Percentiles rank a stretch among this genome's conserved stretches.
These are phyloP conservation scores for Python bivittatus DNA, from an alignment of 2,113 vertebrate species.

Conservation along the genomic window DNA sequence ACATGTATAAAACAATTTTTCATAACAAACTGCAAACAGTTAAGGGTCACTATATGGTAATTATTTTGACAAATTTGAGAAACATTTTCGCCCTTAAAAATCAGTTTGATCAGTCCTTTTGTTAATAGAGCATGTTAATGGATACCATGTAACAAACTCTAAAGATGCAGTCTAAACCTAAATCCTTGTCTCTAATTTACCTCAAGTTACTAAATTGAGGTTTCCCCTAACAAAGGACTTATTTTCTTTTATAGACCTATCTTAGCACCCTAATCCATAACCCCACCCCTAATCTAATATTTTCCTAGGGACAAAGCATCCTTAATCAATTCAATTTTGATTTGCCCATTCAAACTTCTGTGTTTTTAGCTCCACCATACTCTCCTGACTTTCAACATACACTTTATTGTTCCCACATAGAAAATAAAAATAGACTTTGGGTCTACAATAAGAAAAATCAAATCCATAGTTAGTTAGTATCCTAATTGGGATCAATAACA, in stretches of 20 bases:
- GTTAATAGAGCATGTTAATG: background rate
- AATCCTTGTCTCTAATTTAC: background rate
- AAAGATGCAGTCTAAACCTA: background rate
- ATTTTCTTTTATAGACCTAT: background rate
- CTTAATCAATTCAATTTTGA: background rate
- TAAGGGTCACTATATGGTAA: background rate
- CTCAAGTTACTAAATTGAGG: background rate
- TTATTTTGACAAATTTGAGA: background rate
- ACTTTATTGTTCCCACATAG: no score
- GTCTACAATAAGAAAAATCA: no score
- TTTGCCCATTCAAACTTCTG: no score
- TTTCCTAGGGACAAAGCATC: background rate
- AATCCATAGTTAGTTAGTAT: no score
- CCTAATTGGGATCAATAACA: no score
- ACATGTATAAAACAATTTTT: slow-evolving; percentile 9
- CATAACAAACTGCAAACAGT: background rate
- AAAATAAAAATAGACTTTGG: no score
- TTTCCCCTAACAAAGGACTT: background rate
- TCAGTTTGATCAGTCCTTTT: background rate
- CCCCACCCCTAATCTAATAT: background rate
- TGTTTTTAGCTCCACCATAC: background rate
- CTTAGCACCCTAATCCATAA: background rate
- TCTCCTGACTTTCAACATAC: no score
- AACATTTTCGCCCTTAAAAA: background rate
- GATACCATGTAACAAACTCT: background rate